Conservation (phyloP, 2,797 vertebrate genomes). For the Hippoglossus hippoglossus region DNA sequence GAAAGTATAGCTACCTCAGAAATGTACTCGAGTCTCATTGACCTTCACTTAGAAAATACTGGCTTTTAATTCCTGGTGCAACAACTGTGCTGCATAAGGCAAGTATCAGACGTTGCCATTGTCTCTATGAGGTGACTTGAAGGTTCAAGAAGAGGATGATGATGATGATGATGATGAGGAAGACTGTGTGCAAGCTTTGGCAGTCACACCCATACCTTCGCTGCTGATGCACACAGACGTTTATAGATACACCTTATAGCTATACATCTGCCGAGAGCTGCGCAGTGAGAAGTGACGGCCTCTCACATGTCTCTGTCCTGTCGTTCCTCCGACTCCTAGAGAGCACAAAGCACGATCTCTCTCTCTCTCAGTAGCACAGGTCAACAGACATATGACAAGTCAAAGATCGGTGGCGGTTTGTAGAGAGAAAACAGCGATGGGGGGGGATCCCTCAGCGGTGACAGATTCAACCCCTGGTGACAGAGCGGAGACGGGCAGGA, state of each 20-base stretch:
- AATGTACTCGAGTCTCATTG: too few relatives aligned
- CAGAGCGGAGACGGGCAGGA: constrained; percentile 24
- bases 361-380: constrained; percentile 29
- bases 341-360: constrained; percentile 11
- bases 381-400: constrained; percentile 50
- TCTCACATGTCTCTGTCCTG: constrained; percentile 12
- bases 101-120: too few relatives aligned
- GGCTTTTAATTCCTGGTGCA: neutral
- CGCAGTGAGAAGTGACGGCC: constrained; percentile 19
- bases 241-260: neutral
- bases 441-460: constrained; percentile 15
- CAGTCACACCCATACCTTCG: neutral
- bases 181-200: too few relatives aligned
- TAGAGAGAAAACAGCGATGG: neutral
- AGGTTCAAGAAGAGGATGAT: too few relatives aligned
- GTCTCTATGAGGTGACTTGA: too few relatives aligned
- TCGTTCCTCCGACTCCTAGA: constrained; percentile 38
- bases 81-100: too few relatives aligned
- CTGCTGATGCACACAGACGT: neutral
- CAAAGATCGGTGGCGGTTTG: constrained; percentile 36
- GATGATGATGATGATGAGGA: too few relatives aligned
- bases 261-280: constrained; percentile 15
- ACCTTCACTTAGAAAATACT: neutral
- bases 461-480: constrained; percentile 52
- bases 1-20: too few relatives aligned